These are phyloP conservation scores for Ianthella basta DNA, from an alignment of 37 sponge, comb jelly and placozoan genomes.

Conservation along the genomic window DNA sequence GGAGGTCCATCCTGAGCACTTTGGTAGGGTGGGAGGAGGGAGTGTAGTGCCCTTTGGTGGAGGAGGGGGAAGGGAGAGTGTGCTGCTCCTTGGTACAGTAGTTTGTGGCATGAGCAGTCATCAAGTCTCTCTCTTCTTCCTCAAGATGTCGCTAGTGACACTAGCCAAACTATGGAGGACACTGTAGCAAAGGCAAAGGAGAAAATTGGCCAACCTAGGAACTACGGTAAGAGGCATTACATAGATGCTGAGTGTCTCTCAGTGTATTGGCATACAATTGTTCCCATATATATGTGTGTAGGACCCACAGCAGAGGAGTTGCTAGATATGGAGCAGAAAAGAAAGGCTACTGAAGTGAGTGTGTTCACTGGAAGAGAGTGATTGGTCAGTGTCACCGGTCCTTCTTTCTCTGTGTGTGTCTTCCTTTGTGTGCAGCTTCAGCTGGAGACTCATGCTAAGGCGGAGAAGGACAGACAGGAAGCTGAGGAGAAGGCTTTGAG, in stretches of 20 bases:
- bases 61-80: not conserved
- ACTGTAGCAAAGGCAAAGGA: slow-evolving; percentile 67
- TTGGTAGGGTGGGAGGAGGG: slow-evolving; percentile 35
- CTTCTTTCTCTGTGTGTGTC: not conserved
- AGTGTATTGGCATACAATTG: not conserved
- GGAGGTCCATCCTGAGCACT: slow-evolving; percentile 84
- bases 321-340: slow-evolving; percentile 60
- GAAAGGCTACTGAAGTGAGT: slow-evolving; percentile 48
- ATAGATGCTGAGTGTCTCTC: not conserved
- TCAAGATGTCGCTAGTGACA: slow-evolving; percentile 57
- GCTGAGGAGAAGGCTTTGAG: slow-evolving; percentile 67
- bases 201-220: slow-evolving; percentile 80
- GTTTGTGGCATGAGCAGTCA: not conserved
- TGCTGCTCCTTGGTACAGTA: not conserved
- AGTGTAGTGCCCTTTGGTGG: not conserved
- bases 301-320: slow-evolving; percentile 85
- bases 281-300: not conserved
- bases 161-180: slow-evolving; percentile 20
- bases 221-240: slow-evolving; percentile 62
- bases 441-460: slow-evolving; percentile 47
- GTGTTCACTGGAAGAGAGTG: not conserved
- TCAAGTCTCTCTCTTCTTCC: not conserved
- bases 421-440: slow-evolving; percentile 29
- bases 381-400: not conserved
- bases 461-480: slow-evolving; percentile 66